phyloP scores from a whole-genome alignment of 2,888 invertebrate genomes.

The Eristalis arbustorum region DNA sequence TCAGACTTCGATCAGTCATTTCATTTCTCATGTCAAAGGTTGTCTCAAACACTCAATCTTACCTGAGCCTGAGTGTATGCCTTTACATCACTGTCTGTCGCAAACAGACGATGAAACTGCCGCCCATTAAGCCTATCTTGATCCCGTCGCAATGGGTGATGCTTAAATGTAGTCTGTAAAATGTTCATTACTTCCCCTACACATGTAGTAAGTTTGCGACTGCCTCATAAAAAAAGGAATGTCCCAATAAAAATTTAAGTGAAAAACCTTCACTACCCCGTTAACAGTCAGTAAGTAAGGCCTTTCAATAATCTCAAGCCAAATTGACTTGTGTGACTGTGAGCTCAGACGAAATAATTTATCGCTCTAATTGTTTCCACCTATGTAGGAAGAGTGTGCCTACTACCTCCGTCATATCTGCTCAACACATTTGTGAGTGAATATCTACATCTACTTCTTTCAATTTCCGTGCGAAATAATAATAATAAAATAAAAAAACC shows the following conservation, averaged over 20 bases:
- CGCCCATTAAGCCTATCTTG: background rate
- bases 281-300: background rate
- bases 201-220: background rate
- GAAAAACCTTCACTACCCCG: background rate
- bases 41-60: background rate
- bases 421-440: background rate
- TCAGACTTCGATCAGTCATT: background rate
- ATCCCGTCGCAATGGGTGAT: background rate
- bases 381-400: background rate
- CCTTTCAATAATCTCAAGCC: background rate
- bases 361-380: background rate
- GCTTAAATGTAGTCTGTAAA: background rate
- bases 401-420: background rate
- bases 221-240: background rate
- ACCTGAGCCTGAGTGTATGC: background rate
- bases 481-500: conserved; percentile 4
- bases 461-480: background rate
- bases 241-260: background rate
- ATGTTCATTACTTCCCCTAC: background rate
- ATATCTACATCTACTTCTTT: background rate
- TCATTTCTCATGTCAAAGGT: background rate
- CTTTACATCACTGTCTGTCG: background rate
- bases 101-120: background rate
- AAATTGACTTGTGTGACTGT: background rate
- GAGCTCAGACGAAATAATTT: background rate